Base-by-base conservation (phyloP, 2,113 vertebrate genomes). In the Pangasianodon gigas region DNA sequence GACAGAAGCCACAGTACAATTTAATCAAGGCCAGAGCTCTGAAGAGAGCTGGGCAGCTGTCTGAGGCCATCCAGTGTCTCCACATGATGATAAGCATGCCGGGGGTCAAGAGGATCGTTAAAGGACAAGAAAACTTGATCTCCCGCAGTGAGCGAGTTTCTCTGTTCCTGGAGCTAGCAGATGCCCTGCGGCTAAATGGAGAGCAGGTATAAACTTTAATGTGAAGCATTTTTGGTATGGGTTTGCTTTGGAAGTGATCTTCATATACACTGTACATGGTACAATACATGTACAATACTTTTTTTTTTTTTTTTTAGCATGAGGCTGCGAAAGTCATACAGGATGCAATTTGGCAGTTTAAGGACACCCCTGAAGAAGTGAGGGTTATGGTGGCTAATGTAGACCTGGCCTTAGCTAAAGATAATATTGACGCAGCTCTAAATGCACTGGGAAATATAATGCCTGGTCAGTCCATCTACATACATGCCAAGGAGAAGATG, bases 301-400 rank as follows among this genome's bases (percentile, higher is more conserved):
- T 29, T n/a, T 41, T 7, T 37, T 0, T 74, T 2, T 19, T 58
- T 85, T 84, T 32, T 81, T 75, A 97, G 96, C 95, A 96, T 0
- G 96, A 97, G 92, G 96, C 96, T 89, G 93, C 95, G 37, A 96
- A 96, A 90, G 92, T 97, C 29, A 95, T 96, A 92, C 96, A 97
- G 90, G 96, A 97, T 0, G 94, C 96, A 74, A 92, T 96, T 82
- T 90, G 94, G 6, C 92, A 93, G 81, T 96, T 97, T 90, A 93
- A 93, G 0, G 95, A 93, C 52, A 96, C 96, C 0, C 85, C 95
- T 0, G 96, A 96, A 81, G 95, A 96, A 91, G 91, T 93, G 26
- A 93, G 93, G 3, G 80, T 96, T 80, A 94, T 94, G 58, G 88
- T 97, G 1, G 96, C 95, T 91, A 96, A 95, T 8, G 96, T 95